phyloP scores from a whole-genome alignment of 2,888 invertebrate species.

The Epirrhoe alternata region DNA sequence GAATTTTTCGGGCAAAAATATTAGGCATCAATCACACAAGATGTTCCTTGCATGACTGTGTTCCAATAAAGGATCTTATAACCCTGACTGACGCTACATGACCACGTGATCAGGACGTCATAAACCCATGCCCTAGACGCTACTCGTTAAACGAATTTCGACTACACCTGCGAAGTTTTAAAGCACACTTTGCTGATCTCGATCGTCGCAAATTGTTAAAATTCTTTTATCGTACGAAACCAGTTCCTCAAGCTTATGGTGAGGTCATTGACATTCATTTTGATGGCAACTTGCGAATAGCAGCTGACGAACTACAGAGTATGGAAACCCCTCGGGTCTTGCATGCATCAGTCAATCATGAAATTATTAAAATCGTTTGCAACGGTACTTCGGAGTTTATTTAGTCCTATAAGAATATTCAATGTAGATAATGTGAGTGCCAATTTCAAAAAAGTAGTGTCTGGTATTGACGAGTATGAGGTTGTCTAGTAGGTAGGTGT shows the following conservation, averaged over 20 bases:
- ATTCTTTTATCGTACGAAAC: slow-evolving; percentile 48
- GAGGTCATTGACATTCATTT: slow-evolving; percentile 49
- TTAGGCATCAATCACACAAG: neutral
- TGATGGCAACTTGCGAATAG: slow-evolving; percentile 7
- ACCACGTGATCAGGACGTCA: slow-evolving; percentile 15
- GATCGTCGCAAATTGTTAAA: slow-evolving; percentile 35
- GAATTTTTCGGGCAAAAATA: neutral
- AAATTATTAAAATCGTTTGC: neutral
- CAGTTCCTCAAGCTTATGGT: slow-evolving; percentile 41
- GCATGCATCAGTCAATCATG: neutral
- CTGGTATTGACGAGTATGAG: too few relatives aligned
- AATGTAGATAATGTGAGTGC: too few relatives aligned
- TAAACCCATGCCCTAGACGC: slow-evolving; percentile 2
- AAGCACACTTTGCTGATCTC: slow-evolving; percentile 16
- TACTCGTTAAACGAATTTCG: slow-evolving; percentile 4
- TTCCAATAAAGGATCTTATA: neutral
- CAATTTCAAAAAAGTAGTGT: too few relatives aligned
- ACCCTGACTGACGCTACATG: neutral
- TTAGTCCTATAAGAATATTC: too few relatives aligned
- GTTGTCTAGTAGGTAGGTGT: too few relatives aligned
- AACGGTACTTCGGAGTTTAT: neutral
- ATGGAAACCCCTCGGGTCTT: neutral
- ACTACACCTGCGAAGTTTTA: slow-evolving; percentile 1
- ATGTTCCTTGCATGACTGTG: neutral
- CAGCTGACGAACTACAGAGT: neutral